These are phyloP conservation scores for Pipistrellus kuhlii DNA, from an alignment of 2,797 vertebrate species.

Conservation along the genomic window DNA sequence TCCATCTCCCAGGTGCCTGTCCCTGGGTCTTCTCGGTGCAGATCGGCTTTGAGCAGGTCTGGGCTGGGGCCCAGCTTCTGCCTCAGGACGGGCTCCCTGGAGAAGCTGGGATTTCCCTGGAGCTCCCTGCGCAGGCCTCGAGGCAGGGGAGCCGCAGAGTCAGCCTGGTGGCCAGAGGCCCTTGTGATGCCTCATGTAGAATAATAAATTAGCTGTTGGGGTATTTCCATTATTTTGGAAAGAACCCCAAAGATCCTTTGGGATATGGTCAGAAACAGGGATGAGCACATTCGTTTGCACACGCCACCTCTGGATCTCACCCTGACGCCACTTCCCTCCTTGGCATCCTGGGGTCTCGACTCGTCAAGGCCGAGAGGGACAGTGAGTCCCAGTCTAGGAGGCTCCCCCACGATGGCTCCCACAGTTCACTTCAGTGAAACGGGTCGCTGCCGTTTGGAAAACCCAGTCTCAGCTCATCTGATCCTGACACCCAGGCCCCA, in stretches of 20 bases:
- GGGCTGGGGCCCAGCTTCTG: background rate
- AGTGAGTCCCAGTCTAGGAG: background rate
- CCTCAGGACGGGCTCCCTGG: background rate
- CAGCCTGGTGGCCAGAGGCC: background rate
- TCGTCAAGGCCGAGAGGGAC: background rate
- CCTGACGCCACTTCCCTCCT: background rate
- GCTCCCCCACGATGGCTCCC: background rate
- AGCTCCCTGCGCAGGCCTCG: background rate
- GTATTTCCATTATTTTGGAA: background rate
- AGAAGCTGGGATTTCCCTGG: background rate
- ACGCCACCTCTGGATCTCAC: background rate
- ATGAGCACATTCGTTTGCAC: background rate
- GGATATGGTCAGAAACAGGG: background rate
- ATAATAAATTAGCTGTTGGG: background rate
- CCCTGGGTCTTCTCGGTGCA: background rate
- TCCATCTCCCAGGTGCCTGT: background rate
- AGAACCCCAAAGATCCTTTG: background rate
- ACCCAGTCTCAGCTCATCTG: background rate
- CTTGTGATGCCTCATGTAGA: background rate
- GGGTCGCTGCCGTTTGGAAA: background rate
- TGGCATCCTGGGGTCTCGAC: background rate
- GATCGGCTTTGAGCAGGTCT: background rate
- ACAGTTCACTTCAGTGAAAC: background rate
- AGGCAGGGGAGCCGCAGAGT: background rate
- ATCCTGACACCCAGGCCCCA: fast-evolving